Evolutionary conservation across 2,888 invertebrate species (phyloP), one percentile per base, ranked within the genome.

Genomic region (Serrognathus titanus): DNA sequence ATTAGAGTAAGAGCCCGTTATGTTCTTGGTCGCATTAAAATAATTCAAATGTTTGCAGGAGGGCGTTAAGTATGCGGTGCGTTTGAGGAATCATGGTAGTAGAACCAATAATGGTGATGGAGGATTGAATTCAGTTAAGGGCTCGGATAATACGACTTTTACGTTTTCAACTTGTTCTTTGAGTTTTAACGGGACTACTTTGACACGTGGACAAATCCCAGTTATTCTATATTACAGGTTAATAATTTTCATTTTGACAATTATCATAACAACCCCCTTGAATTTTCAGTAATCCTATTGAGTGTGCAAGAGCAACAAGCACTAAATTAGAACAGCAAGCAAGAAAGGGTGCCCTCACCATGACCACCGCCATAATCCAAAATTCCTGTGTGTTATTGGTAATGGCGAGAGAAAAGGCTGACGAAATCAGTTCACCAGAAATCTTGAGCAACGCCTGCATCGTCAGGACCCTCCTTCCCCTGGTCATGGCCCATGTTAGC

Each of bases 171-270:
- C 94, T 1, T 96, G 95, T 75, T 92, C 95, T 9, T 81, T 97
- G 45, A 96, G 96, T 75, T 93, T 92, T 74, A 97, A 97, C 75
- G 97, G 97, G n/a, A 97, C 97, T 1, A 96, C 94, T 6, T 86
- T 95, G 61, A 90, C 92, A 0, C 83, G 97, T 52, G 98, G 98
- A 8, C 98, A 98, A 80, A 87, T 98, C 70, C 97, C 98, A 0
- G 89, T 91, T 70, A 84, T 98, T 48, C 81, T 97, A 11, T 98
- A 97, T 73, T 94, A 86, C 79, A 91, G 89, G 86, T 62, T 64
- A 46, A 49, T 31, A 54, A 6, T 31, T 31, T 31, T 31, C 24
- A 31, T 5, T 31, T 6, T 31, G 5, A 3, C n/a, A n/a, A n/a
- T n/a, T 31, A 7, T 31, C 6, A 6, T 4, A 0, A 4, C 24